Conservation (phyloP, 2,797 vertebrate genomes). For the Enteromius viviparus region DNA sequence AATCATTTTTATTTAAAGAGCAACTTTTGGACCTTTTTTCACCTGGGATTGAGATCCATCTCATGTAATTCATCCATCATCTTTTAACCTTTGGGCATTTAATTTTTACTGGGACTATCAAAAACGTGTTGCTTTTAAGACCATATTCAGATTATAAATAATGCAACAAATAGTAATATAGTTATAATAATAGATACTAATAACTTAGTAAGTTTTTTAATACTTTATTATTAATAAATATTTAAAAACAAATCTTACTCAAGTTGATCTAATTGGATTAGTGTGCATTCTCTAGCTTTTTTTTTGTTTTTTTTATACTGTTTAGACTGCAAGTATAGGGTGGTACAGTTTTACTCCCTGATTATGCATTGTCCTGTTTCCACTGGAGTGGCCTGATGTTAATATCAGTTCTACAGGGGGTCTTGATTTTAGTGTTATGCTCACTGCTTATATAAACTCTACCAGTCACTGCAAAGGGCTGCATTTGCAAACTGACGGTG, state of each 20-base stretch:
- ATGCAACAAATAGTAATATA: background rate
- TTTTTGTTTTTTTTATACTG: background rate
- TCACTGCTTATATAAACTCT: background rate
- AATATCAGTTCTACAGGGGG: background rate
- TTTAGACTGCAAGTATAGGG: background rate
- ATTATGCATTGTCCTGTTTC: background rate
- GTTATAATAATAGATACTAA: background rate
- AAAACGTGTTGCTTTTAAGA: background rate
- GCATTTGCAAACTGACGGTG: background rate
- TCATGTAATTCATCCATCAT: background rate
- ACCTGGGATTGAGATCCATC: background rate
- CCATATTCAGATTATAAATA: background rate
- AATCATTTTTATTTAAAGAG: background rate
- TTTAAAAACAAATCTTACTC: background rate
- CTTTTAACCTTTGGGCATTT: background rate
- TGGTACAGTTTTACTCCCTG: background rate
- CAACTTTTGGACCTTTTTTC: background rate
- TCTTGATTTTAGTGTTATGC: background rate
- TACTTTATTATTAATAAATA: background rate
- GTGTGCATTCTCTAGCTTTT: background rate
- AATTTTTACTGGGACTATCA: background rate
- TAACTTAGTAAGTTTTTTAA: too few species aligned
- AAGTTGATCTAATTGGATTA: background rate
- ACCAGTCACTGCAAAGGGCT: constrained; percentile 20
- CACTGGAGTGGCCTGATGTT: background rate